Evolutionary conservation across 1,140 invertebrate genomes (phyloP).

Genomic region (Sipha flava): DNA sequence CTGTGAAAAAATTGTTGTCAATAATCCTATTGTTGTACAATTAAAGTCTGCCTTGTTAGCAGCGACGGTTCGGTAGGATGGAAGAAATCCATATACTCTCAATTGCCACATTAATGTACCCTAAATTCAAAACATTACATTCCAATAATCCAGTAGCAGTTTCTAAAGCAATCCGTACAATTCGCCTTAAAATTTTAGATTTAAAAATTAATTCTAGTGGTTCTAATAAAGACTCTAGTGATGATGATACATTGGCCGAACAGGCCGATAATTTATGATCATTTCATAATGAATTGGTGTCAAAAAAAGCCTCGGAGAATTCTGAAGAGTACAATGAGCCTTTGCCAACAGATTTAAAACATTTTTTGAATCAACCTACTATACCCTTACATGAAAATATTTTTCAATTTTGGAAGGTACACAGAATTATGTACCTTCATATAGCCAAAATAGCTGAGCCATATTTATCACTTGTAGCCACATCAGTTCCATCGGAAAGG

Average conservation of each 20-base stretch:
- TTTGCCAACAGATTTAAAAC: not conserved
- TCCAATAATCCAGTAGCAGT: not conserved
- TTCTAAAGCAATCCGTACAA: not conserved
- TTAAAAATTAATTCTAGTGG: not conserved
- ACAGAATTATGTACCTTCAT: not conserved
- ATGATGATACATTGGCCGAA: not conserved
- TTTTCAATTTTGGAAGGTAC: not conserved
- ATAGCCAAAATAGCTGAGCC: not conserved
- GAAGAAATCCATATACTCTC: not conserved
- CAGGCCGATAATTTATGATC: not conserved
- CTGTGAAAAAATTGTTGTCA: not conserved
- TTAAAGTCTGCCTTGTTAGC: not conserved
- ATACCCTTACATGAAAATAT: not conserved
- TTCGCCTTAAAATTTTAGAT: not conserved
- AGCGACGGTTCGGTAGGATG: not conserved
- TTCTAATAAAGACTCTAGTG: not conserved
- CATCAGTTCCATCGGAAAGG: too few relatives aligned
- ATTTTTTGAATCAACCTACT: not conserved
- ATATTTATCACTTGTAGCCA: not conserved
- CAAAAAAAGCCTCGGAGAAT: not conserved
- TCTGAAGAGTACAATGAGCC: not conserved
- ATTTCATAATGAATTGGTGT: slow-evolving; percentile 3
- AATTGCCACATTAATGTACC: not conserved
- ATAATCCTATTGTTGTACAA: not conserved
- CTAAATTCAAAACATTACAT: not conserved